Evolutionary conservation across 2,888 invertebrate genomes (phyloP).

Genomic region (Hyles lineata): DNA sequence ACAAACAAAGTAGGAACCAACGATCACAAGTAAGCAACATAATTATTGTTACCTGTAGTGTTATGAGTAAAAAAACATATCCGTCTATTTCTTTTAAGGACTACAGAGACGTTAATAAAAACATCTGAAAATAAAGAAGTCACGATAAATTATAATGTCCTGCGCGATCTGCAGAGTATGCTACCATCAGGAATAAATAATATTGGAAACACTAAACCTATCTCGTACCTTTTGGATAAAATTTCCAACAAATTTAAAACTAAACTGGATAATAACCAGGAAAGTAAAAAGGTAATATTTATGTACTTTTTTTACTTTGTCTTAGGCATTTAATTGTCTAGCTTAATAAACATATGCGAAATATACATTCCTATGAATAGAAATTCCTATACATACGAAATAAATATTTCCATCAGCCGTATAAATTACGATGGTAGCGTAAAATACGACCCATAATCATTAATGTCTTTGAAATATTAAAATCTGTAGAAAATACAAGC

Average conservation of each 20-base stretch:
- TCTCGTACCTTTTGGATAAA: not conserved
- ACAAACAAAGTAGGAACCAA: slow-evolving; percentile 19
- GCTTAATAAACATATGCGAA: not conserved
- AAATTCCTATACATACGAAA: too few species aligned
- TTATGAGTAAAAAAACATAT: not conserved
- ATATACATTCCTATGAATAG: too few species aligned
- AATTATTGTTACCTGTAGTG: not conserved
- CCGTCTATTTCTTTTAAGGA: slow-evolving; percentile 4
- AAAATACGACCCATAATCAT: too few species aligned
- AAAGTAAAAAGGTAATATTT: not conserved
- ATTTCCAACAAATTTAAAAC: slow-evolving; percentile 8
- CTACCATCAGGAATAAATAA: not conserved
- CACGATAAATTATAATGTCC: not conserved
- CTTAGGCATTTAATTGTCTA: not conserved
- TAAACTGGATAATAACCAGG: not conserved
- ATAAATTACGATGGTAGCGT: too few species aligned
- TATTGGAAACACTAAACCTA: not conserved
- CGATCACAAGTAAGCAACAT: not conserved
- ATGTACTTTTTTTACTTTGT: not conserved
- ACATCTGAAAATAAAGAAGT: not conserved
- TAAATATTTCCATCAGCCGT: too few species aligned
- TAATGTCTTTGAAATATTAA: too few species aligned
- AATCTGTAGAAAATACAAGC: too few species aligned
- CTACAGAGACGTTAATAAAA: not conserved
- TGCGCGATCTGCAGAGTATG: not conserved